These are phyloP conservation scores for Aegithalos caudatus DNA, from an alignment of 2,113 vertebrate species.

Conservation along the genomic window DNA sequence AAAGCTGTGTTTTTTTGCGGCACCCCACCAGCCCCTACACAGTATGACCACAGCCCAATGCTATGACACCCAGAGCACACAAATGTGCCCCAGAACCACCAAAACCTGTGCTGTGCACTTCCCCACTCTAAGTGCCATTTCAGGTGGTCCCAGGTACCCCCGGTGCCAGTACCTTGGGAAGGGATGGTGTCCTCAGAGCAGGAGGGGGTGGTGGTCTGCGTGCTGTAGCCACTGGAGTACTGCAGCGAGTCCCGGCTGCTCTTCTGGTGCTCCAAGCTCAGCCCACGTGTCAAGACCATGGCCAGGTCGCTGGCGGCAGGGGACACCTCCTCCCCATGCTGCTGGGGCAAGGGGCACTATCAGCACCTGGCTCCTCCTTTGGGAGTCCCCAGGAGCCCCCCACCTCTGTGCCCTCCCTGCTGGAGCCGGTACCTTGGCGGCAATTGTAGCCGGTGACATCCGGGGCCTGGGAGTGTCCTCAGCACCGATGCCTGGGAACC, in stretches of 20 bases:
- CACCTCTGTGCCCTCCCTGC: fast-evolving
- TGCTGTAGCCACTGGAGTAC: constrained; percentile 96
- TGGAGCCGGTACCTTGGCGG: constrained; percentile 79
- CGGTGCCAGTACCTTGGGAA: constrained; percentile 81
- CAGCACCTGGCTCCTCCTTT: background rate
- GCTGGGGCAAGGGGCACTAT: background rate
- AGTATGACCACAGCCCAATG: fast-evolving
- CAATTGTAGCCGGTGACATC: constrained; percentile 84
- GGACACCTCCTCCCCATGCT: constrained; percentile 93
- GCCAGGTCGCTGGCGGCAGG: constrained; percentile 92
- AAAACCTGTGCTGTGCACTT: background rate
- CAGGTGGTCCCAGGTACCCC: too few species aligned
- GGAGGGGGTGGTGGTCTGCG: constrained; percentile 92
- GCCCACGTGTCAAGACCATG: constrained; percentile 91
- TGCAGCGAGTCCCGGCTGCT: constrained; percentile 94
- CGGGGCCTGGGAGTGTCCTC: constrained; percentile 81
- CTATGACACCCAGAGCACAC: fast-evolving
- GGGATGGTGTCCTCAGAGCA: constrained; percentile 98
- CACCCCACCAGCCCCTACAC: fast-evolving
- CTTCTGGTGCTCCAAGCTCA: constrained; percentile 95
- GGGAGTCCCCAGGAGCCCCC: background rate
- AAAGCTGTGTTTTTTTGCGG: background rate
- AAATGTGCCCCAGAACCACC: background rate
- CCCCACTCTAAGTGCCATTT: background rate
- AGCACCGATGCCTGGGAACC: constrained; percentile 50